A percentile compares a stretch with the other conserved stretches of the same genome.
Evolutionary conservation across 2,888 invertebrate species (phyloP).

Genomic region (Leuctra nigra): DNA sequence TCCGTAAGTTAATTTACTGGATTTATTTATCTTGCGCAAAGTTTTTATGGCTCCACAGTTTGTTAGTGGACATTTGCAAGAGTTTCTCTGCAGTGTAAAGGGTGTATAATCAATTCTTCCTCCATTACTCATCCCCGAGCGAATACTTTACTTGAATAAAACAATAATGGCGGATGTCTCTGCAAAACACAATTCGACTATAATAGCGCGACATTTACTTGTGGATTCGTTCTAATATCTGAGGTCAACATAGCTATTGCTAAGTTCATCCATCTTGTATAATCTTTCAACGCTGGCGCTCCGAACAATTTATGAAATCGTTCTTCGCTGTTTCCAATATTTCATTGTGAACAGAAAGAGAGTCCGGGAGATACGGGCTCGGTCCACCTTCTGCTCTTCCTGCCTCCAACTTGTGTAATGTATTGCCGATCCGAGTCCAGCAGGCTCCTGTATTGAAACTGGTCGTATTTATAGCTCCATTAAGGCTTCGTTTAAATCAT

Average conservation of each 20-base stretch:
- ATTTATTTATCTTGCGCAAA: slow-evolving; percentile 13
- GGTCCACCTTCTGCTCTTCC: slow-evolving; percentile 21
- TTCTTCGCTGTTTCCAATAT: slow-evolving; percentile 16
- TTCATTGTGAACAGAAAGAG: slow-evolving; percentile 16
- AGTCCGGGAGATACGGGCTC: slow-evolving; percentile 12
- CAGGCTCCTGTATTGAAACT: slow-evolving; percentile 42
- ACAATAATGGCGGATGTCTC: slow-evolving; percentile 8
- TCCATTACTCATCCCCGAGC: slow-evolving; percentile 3
- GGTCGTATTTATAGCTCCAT: slow-evolving; percentile 54
- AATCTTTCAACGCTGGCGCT: slow-evolving; percentile 15
- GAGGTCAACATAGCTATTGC: slow-evolving; percentile 17
- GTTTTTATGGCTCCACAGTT: slow-evolving; percentile 13
- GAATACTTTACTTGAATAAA: background rate
- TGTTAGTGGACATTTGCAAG: slow-evolving; percentile 13
- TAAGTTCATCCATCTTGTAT: slow-evolving; percentile 11
- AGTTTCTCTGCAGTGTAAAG: slow-evolving; percentile 10
- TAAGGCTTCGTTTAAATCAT: slow-evolving; percentile 54
- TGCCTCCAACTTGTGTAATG: slow-evolving; percentile 19
- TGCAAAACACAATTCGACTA: background rate
- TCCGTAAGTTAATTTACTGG: slow-evolving; percentile 16
- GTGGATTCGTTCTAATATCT: slow-evolving; percentile 10
- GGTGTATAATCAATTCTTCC: slow-evolving; percentile 21
- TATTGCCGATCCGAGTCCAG: slow-evolving; percentile 15
- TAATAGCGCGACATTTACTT: slow-evolving; percentile 1
- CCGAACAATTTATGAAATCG: slow-evolving; percentile 21